Conservation (phyloP, 2,888 invertebrate genomes). For the Acholoe squamosa region DNA sequence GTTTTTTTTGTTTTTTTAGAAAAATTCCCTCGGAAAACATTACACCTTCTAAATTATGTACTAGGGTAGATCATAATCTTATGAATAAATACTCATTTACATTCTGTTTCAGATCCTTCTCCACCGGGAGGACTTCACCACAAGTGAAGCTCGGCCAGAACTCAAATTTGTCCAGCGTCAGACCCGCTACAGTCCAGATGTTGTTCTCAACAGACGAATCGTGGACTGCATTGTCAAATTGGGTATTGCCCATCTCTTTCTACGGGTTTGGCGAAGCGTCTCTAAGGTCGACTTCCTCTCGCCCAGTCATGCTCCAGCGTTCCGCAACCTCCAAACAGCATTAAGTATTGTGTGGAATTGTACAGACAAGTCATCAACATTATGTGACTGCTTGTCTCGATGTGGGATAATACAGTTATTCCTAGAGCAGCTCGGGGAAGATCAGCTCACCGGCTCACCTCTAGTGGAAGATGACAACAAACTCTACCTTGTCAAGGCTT, state of each 20-base stretch:
- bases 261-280: constrained; percentile 69
- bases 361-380: constrained; percentile 73
- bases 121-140: constrained; percentile 65
- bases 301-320: constrained; percentile 66
- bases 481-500: constrained; percentile 76
- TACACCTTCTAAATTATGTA: too few species aligned
- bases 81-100: too few species aligned
- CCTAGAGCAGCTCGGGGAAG: constrained; percentile 67
- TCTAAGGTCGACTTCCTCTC: constrained; percentile 67
- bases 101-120: constrained; percentile 60
- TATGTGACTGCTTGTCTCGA: constrained; percentile 75
- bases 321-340: constrained; percentile 73
- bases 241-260: constrained; percentile 71
- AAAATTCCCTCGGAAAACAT: too few species aligned
- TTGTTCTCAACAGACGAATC: constrained; percentile 68
- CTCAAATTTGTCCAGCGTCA: constrained; percentile 71
- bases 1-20: background rate
- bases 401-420: constrained; percentile 68
- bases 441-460: constrained; percentile 62
- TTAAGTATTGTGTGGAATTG: constrained; percentile 78
- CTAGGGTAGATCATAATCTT: too few species aligned
- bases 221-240: constrained; percentile 70
- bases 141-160: constrained; percentile 61
- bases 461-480: constrained; percentile 70
- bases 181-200: constrained; percentile 70